Evolutionary conservation across 2,113 vertebrate species (phyloP), one percentile per base, ranked within the genome.

Genomic region (Muntiacus muntjak): DNA sequence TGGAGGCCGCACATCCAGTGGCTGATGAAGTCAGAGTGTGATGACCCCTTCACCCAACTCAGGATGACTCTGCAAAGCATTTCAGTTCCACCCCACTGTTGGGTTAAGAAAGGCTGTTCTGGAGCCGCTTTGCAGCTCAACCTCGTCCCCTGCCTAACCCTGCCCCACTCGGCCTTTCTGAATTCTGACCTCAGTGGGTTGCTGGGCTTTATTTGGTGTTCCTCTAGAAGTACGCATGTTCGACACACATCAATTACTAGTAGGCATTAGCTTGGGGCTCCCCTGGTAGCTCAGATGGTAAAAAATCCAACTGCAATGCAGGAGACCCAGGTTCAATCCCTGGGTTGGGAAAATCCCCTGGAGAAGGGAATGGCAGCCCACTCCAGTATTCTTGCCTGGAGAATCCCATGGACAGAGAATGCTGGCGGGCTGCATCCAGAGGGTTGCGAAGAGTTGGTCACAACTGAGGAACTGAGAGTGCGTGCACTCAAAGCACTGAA

Each of bases 151-250:
- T 43, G 13, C 87, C 45, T 36, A 91, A 7, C n/a, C 6, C 33
- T 43, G 52, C 54, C 23, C 12, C 1, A 45, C 11, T 43, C 0
- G 1, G 58, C 15, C 74, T 91, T 82, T 60, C 47, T 52, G 78
- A 89, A 54, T n/a, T n/a, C 50, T 45, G 5, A 23, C 30, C 15
- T 58, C 36, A 9, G 19, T 36, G 76, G 33, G 10, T 55, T 62
- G 36, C 25, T 0, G 1, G 74, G n/a, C 52, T 87, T n/a, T 52
- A 5, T 25, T 14, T 47, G 36, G 54, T 33, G 62, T 88, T 85
- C 55, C 13, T 67, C 40, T 43, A 0, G 0, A 74, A 74, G 67
- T 10, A 6, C 0, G 0, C 67, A 40, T 74, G 67, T 19, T 40
- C n/a, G 12, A 40, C 67, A 40, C n/a, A 40, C n/a, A 25, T 74